Evolutionary conservation across 2,113 vertebrate species (phyloP).

Genomic region (Prietella phreatophila): DNA sequence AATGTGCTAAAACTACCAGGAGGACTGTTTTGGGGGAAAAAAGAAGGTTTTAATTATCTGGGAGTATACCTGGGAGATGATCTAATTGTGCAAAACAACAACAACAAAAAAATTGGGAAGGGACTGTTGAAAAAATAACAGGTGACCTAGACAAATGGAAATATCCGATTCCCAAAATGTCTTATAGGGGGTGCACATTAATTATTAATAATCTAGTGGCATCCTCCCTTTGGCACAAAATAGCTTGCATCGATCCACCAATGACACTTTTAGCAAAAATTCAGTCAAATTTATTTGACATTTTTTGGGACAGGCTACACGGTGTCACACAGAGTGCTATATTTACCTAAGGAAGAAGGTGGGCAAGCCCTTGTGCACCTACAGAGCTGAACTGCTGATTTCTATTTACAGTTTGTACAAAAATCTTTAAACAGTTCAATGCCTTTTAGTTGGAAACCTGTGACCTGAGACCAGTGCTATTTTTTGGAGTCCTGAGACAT

Average conservation of each 20-base stretch:
- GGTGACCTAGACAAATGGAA: background rate
- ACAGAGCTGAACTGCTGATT: background rate
- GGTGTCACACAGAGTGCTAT: background rate
- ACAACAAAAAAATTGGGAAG: background rate
- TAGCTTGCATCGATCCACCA: background rate
- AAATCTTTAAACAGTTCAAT: background rate
- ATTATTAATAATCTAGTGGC: constrained; percentile 1
- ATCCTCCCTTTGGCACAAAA: background rate
- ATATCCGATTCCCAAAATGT: background rate
- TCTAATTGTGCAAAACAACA: background rate
- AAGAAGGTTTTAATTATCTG: background rate
- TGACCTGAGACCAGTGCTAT: background rate
- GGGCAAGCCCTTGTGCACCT: background rate
- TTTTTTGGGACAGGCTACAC: background rate
- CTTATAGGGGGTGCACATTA: background rate
- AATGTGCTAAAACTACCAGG: background rate
- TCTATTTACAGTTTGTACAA: background rate
- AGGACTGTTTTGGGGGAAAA: background rate
- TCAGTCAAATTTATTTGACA: background rate
- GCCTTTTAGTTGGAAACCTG: background rate
- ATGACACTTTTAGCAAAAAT: background rate
- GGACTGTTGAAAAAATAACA: background rate
- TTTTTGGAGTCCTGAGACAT: background rate
- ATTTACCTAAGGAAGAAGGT: background rate
- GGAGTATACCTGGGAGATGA: background rate